Conservation (phyloP, 1,140 invertebrate species). For the Tigriopus japonicus region DNA sequence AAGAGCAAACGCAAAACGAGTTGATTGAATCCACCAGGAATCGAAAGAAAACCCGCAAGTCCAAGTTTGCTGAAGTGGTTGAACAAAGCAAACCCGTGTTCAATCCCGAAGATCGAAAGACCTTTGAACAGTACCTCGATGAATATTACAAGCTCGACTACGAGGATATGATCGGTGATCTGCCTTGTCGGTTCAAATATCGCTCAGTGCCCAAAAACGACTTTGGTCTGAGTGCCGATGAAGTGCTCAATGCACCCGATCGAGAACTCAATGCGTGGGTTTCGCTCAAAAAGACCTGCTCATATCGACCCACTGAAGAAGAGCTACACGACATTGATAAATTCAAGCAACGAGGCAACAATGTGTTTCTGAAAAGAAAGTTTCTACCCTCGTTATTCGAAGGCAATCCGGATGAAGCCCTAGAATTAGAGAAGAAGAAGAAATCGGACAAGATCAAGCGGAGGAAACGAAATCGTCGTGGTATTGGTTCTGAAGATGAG, state of each 20-base stretch:
- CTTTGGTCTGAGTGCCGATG: conserved; percentile 71
- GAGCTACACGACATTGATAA: conserved; percentile 58
- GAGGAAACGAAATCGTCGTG: not conserved
- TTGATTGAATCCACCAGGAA: conserved; percentile 30
- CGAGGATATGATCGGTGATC: conserved; percentile 77
- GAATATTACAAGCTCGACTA: conserved; percentile 86
- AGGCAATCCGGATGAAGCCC: conserved; percentile 20
- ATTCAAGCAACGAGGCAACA: conserved; percentile 50
- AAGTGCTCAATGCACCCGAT: conserved; percentile 78
- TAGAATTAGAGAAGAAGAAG: conserved; percentile 6
- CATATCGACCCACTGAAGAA: conserved; percentile 49
- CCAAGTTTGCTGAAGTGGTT: conserved; percentile 45
- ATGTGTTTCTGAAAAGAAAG: conserved; percentile 53
- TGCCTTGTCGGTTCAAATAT: conserved; percentile 84
- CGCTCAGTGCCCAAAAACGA: conserved; percentile 66
- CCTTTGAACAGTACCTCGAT: conserved; percentile 71
- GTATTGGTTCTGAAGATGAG: not conserved
- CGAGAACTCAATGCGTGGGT: conserved; percentile 87
- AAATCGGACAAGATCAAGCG: not conserved
- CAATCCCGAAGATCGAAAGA: conserved; percentile 46
- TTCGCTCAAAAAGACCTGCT: conserved; percentile 68
- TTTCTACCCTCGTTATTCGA: conserved; percentile 55
- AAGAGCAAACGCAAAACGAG: conserved; percentile 25
- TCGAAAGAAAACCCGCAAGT: conserved; percentile 32
- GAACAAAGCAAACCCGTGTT: conserved; percentile 52